Percentiles rank a stretch among this genome's conserved stretches.
These are phyloP conservation scores for Trochalopteron elliotii DNA, from an alignment of 2,113 vertebrate genomes.

Conservation along the genomic window DNA sequence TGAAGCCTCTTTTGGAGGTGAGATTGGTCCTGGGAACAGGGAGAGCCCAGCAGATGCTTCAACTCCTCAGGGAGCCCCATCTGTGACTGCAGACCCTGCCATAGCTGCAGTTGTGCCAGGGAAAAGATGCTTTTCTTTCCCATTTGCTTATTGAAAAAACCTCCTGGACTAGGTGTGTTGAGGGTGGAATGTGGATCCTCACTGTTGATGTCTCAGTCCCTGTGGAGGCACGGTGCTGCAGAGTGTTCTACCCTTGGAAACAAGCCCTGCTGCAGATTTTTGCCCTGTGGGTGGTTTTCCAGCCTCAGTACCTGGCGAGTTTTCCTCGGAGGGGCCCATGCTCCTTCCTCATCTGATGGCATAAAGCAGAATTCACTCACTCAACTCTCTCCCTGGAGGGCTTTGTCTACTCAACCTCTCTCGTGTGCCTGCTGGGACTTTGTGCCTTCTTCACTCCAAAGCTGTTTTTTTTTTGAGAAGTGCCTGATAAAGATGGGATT, in stretches of 20 bases:
- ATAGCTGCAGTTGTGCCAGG: neutral
- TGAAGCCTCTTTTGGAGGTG: neutral
- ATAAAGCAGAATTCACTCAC: neutral
- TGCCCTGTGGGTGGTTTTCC: neutral
- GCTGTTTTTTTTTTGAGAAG: neutral
- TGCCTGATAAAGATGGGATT: neutral
- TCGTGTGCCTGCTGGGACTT: neutral
- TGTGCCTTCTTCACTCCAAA: neutral
- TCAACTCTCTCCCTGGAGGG: accelerated
- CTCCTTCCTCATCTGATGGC: neutral
- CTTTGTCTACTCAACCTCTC: neutral
- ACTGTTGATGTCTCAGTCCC: neutral
- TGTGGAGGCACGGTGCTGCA: accelerated
- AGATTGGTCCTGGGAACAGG: neutral
- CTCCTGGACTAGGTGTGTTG: neutral
- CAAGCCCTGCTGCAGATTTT: neutral
- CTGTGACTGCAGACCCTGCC: neutral
- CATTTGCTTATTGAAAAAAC: neutral
- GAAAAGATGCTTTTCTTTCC: neutral
- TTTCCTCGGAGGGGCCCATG: neutral
- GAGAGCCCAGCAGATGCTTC: neutral
- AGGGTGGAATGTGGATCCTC: neutral
- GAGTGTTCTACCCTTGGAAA: neutral
- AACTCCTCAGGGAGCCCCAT: neutral
- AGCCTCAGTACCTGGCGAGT: neutral